Evolutionary conservation across 2,113 vertebrate species (phyloP), one percentile per base, ranked within the genome.

Genomic region (Corvus moneduloides): DNA sequence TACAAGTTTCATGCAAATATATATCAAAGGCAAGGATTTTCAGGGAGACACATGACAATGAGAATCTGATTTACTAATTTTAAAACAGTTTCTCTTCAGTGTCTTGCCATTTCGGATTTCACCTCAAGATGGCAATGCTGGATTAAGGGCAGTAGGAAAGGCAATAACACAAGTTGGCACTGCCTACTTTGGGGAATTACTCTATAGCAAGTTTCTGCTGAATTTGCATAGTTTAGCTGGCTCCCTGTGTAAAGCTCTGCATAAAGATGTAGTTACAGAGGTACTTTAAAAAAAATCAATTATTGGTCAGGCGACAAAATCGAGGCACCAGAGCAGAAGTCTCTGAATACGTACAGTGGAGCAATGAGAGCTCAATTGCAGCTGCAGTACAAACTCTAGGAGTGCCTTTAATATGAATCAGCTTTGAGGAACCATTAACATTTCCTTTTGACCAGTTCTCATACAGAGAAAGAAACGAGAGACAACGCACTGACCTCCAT

Each of bases 401-500:
- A 75, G 16, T n/a, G 35, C 26, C 10, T 67, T 46, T 35, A 56
- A 64, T 8, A 43, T 17, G 76, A 81, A 46, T 6, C 67, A 89
- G 16, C 66, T 67, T 6, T 21, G 32, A 82, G 41, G 30, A 91
- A 58, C 35, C 37, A 56, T 37, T 22, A 41, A n/a, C 27, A 15
- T 86, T 78, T 84, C 48, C 17, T 81, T 16, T 15, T 71, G n/a
- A 46, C 13, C 79, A 69, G 26, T 48, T 89, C 56, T 71, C 33
- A 13, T 15, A 33, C 22, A 76, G 28, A n/a, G 66, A 39, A 4
- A 35, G 18, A 48, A 61, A 37, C 21, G 58, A 74, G 56, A 51
- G 77, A 26, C 10, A 64, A 6, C 1, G 11, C 35, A 92, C 98
- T 98, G 81, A 99, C 99, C 99, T 99, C 99, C 6, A 98, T 99